These are phyloP conservation scores for Leptarthrus brevirostris DNA, from an alignment of 2,888 invertebrate species.

Conservation along the genomic window DNA sequence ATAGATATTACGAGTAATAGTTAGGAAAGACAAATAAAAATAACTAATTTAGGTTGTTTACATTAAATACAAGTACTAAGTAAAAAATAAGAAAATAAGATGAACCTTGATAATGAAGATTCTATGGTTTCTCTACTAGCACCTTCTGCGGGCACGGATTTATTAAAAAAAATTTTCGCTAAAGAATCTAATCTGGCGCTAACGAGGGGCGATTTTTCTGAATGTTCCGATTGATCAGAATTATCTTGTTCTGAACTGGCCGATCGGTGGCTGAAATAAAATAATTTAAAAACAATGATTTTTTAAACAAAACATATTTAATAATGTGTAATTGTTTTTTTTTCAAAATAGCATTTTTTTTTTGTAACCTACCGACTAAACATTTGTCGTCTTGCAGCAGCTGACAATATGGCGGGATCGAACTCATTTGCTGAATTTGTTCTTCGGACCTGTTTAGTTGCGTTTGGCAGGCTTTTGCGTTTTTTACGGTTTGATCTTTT, in stretches of 20 bases:
- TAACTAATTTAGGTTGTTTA: too few relatives aligned
- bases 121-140: constrained; percentile 67
- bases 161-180: constrained; percentile 79
- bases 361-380: constrained; percentile 68
- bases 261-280: constrained; percentile 68
- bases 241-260: constrained; percentile 73
- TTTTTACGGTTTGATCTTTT: constrained; percentile 29
- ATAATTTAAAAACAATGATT: constrained; percentile 4
- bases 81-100: constrained; percentile 13
- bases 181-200: constrained; percentile 80
- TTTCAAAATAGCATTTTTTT: background rate
- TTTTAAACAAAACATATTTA: background rate
- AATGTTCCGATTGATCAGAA: constrained; percentile 67
- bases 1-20: background rate
- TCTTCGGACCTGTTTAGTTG: constrained; percentile 70
- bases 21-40: constrained; percentile 31
- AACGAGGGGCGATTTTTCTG: constrained; percentile 75
- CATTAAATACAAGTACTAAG: constrained; percentile 15
- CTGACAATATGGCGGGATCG: constrained; percentile 73
- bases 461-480: constrained; percentile 50
- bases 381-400: constrained; percentile 74
- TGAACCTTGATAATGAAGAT: constrained; percentile 67
- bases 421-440: constrained; percentile 78
- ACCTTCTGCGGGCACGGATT: constrained; percentile 68
- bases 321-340: background rate